Evolutionary conservation across 2,797 vertebrate genomes (phyloP), one percentile per base, ranked within the genome.

Genomic region (Micromesistius poutassou): DNA sequence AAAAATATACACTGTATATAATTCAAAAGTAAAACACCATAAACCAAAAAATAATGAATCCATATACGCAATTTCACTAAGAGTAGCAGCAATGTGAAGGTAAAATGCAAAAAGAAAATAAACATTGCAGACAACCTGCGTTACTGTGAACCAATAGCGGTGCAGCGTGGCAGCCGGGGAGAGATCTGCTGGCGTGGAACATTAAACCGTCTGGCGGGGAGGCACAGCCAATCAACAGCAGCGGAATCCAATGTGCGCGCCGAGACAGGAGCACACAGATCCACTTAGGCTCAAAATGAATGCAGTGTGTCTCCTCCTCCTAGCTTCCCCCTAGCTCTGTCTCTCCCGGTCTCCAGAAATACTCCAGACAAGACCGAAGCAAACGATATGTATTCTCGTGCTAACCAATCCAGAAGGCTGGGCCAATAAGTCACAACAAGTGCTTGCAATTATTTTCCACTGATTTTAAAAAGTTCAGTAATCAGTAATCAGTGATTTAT

Each of bases 191-290:
- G 8, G n/a, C 25, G n/a, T 13, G 25, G 62, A 68, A 68, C 62
- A 68, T 68, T 68, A 68, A 28, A 28, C 62, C 62, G 12, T 68
- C 62, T 28, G 62, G 62, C 25, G 1, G 62, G 8, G n/a, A 68
- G n/a, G 25, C 25, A 3, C 25, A 90, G 72, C 7, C 66, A 78
- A 10, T 36, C 33, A 76, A 42, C 40, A 71, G 78, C 78, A 19
- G 78, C 78, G 78, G 78, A 79, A 79, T 77, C 35, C 80, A 81
- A 81, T 70, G 77, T 78, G 84, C 84, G 84, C 30, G 35, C 77
- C 78, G 14, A 73, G 87, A 87, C 84, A 74, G 82, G 85, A 75
- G 81, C 82, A 78, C 86, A 85, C 86, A 74, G 86, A 87, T 90
- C 79, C 83, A 76, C 77, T 85, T 75, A 74, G 77, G 71, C 80